Percentiles rank a stretch among this genome's conserved stretches.
Conservation (phyloP, 2,888 invertebrate genomes). For the Xestoiulus laeticollis region DNA sequence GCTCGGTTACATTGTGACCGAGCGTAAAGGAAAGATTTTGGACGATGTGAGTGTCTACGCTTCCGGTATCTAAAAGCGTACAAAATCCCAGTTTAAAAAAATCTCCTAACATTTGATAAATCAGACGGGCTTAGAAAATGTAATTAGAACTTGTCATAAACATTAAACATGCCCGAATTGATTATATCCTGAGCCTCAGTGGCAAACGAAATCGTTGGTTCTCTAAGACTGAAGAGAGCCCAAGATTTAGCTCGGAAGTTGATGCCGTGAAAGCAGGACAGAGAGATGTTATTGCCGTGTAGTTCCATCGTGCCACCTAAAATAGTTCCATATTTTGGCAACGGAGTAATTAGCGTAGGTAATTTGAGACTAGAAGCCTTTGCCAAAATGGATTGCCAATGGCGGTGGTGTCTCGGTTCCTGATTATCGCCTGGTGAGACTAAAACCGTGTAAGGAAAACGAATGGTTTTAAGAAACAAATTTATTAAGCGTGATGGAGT, state of each 20-base stretch:
- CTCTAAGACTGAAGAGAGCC: constrained; percentile 93
- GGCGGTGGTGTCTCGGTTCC: constrained; percentile 78
- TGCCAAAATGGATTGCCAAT: constrained; percentile 90
- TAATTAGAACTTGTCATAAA: not conserved
- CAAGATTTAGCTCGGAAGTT: constrained; percentile 96
- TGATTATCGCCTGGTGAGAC: constrained; percentile 13
- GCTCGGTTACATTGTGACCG: constrained; percentile 73
- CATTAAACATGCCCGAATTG: constrained; percentile 60
- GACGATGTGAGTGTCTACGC: constrained; percentile 72
- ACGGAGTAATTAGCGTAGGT: constrained; percentile 66
- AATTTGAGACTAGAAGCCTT: constrained; percentile 84
- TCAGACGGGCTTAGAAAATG: not conserved
- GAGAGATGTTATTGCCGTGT: constrained; percentile 80
- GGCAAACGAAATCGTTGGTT: constrained; percentile 91
- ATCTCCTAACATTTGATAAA: not conserved
- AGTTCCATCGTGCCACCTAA: constrained; percentile 87
- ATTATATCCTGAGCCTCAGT: constrained; percentile 85
- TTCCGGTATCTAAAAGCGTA: constrained; percentile 66
- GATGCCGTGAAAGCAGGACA: constrained; percentile 97
- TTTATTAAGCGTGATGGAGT: not conserved
- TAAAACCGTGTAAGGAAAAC: not conserved
- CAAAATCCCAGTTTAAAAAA: constrained; percentile 64
- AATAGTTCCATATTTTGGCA: constrained; percentile 73
- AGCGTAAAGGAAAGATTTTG: constrained; percentile 90
- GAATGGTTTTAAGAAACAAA: too few relatives aligned